Conservation (phyloP, 2,113 vertebrate genomes). For the Cricetomys ansorgei region DNA sequence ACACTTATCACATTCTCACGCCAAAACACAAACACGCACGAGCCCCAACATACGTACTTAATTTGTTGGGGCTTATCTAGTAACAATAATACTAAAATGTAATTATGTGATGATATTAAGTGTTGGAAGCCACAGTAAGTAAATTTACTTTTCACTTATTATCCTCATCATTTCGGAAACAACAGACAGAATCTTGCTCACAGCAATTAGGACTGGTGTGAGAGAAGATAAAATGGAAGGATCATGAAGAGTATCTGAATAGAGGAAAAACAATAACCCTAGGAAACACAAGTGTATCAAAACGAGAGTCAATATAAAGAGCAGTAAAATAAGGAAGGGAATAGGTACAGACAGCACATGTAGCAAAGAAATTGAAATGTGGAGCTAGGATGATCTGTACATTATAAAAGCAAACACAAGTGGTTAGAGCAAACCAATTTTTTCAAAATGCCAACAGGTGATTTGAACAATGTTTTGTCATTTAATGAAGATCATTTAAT, state of each 20-base stretch:
- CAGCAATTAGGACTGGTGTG: neutral
- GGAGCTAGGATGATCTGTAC: neutral
- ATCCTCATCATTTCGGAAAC: neutral
- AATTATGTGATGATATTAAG: neutral
- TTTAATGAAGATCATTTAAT: neutral
- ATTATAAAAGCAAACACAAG: neutral
- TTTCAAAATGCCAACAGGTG: neutral
- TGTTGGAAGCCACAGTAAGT: neutral
- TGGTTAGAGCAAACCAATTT: neutral
- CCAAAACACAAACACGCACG: neutral
- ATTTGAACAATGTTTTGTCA: neutral
- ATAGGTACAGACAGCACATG: neutral
- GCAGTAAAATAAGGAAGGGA: neutral
- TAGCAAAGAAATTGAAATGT: neutral
- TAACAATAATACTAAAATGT: neutral
- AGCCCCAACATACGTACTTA: neutral
- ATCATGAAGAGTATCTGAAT: neutral
- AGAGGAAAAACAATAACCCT: neutral
- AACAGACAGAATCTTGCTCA: neutral
- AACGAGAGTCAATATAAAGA: neutral
- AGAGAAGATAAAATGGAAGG: neutral
- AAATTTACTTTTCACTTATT: neutral
- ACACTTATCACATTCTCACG: neutral
- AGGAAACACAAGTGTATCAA: neutral
- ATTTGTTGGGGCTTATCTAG: neutral